Conservation (phyloP, 2,888 invertebrate species). For the Melinaea marsaeus region DNA sequence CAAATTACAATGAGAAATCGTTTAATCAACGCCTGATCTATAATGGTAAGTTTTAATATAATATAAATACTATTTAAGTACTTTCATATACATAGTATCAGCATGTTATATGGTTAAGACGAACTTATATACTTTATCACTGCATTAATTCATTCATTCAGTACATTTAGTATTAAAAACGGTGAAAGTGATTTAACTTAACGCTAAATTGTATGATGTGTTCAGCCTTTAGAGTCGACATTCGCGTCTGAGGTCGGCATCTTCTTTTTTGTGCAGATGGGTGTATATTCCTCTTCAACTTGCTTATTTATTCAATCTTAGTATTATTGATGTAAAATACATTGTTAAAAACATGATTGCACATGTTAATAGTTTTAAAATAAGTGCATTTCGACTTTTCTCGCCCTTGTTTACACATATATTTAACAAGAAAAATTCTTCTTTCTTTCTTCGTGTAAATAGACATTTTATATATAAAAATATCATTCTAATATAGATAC, state of each 20-base stretch:
- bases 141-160: conserved; percentile 2
- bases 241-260: background rate
- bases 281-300: too few relatives aligned
- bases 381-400: too few relatives aligned
- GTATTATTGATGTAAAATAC: too few relatives aligned
- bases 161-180: conserved; percentile 5
- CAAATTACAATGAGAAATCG: conserved; percentile 55
- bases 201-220: conserved; percentile 21
- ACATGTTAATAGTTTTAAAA: too few relatives aligned
- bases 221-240: conserved; percentile 6
- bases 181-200: conserved; percentile 28
- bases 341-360: too few relatives aligned
- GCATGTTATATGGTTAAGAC: conserved; percentile 6
- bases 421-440: too few relatives aligned
- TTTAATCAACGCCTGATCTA: conserved; percentile 36
- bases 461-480: too few relatives aligned
- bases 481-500: too few relatives aligned
- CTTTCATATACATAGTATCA: conserved; percentile 21
- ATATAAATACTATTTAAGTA: conserved; percentile 21
- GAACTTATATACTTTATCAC: conserved; percentile 6
- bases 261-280: too few relatives aligned
- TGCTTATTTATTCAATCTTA: too few relatives aligned
- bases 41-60: conserved; percentile 48
- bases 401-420: too few relatives aligned
- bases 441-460: too few relatives aligned